Evolutionary conservation across 2,888 invertebrate genomes (phyloP), one percentile per base, ranked within the genome.

Genomic region (Eupsilia transversa): DNA sequence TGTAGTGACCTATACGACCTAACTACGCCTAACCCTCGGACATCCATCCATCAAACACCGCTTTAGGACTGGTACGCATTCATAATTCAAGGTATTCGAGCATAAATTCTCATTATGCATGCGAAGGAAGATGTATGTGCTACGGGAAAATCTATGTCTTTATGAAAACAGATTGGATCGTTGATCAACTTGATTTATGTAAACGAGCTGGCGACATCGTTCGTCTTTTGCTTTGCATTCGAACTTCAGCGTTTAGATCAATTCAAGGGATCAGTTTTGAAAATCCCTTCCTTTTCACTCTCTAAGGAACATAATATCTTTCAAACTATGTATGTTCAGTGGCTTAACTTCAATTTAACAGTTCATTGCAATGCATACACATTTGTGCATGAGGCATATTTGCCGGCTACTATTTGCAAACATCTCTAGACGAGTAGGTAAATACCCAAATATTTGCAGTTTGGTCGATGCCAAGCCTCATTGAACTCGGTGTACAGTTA

Each of bases 401-500:
- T 27, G 59, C 20, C 46, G 54, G 41, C 57, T 64, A 52, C 54
- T 72, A 49, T 70, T 74, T 67, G 57, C 63, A 63, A 72, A 72
- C 73, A 72, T 41, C 59, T 80, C 38, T 23, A 80, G 75, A 66
- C 59, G 20, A 65, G 56, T 66, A 33, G 70, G 49, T 43, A 68
- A 69, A 72, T 35, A 82, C 3, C 33, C 66, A 79, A 84, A 79
- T 84, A 80, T 86, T 84, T 74, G 65, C 67, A 20, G 33, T 69
- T 68, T 35, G 57, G 63, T 72, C 71, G 72, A 73, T 68, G 30
- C 49, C 38, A 71, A 71, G 74, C 75, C 74, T 84, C 80, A 72
- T 80, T 76, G 80, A 77, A 78, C 69, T 79, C 46, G 20, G 63
- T 73, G 14, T 81, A 87, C 87, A 72, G 88, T 86, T 87, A 83